Conservation (phyloP, 2,888 invertebrate genomes). For the Acrobeloides nanus region DNA sequence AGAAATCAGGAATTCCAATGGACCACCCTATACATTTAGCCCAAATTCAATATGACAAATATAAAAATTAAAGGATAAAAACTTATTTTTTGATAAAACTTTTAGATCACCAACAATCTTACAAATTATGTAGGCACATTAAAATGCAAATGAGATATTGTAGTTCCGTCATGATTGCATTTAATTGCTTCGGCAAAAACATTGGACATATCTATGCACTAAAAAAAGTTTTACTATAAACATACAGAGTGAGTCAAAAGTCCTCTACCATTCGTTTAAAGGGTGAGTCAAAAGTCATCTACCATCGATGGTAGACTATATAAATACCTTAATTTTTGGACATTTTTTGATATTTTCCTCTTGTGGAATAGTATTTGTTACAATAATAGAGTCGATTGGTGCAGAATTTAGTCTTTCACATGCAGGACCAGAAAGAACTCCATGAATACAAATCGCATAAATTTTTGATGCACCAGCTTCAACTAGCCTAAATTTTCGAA, state of each 20-base stretch:
- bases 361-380: constrained; percentile 91
- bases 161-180: constrained; percentile 97
- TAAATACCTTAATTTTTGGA: constrained; percentile 63
- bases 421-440: constrained; percentile 89
- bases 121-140: no score
- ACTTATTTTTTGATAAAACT: no score
- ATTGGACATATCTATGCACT: constrained; percentile 98
- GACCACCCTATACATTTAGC: no score
- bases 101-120: no score
- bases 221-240: constrained; percentile 53
- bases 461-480: constrained; percentile 63
- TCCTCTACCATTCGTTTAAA: no score
- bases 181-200: constrained; percentile 98
- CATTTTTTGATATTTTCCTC: constrained; percentile 86
- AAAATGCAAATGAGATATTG: no score
- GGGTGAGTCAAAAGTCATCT: no score
- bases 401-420: constrained; percentile 85
- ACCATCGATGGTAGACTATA: background rate
- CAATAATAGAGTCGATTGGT: constrained; percentile 85
- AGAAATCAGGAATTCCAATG: no score
- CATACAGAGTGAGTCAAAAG: no score
- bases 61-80: no score
- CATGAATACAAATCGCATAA: constrained; percentile 86
- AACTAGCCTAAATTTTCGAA: constrained; percentile 59
- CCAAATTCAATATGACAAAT: no score